A percentile compares a stretch with the other conserved stretches of the same genome.
These are phyloP conservation scores for Stramonita haemastoma DNA, from an alignment of 2,888 invertebrate species.

Conservation along the genomic window DNA sequence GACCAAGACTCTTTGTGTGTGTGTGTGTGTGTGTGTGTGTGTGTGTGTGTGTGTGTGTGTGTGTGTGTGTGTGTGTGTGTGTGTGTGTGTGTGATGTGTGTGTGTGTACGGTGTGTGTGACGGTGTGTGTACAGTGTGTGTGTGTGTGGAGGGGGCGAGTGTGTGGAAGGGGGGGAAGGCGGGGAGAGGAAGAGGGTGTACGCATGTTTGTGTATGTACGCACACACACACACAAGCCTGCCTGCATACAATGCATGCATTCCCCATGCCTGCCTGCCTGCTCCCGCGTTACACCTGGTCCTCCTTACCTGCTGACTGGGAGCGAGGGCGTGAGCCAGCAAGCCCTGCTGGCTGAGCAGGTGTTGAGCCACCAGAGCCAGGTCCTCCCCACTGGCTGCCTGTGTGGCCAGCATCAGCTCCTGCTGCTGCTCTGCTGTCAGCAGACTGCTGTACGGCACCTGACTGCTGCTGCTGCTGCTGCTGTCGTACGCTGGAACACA, in stretches of 20 bases:
- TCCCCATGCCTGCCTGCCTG: background rate
- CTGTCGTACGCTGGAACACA: constrained; percentile 24
- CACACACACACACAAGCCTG: background rate
- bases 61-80: no score
- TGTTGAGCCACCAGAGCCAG: constrained; percentile 28
- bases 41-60: no score
- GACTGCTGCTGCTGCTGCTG: constrained; percentile 1
- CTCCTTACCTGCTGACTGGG: constrained; percentile 17
- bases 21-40: no score
- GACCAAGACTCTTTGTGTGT: no score
- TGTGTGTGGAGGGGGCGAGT: no score
- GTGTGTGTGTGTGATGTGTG: no score
- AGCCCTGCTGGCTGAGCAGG: constrained; percentile 24
- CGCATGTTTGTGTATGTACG: no score
- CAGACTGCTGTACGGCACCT: background rate
- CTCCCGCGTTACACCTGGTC: background rate
- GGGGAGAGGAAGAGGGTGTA: no score
- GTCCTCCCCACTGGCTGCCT: constrained; percentile 18
- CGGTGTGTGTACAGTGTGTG: no score
- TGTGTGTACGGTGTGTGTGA: no score
- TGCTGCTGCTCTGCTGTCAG: constrained; percentile 39
- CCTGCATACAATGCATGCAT: background rate
- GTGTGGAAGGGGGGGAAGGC: no score
- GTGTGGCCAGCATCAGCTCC: constrained; percentile 26
- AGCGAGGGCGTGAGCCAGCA: background rate